Conservation (phyloP, 2,113 vertebrate species). For the Leptodactylus fuscus region DNA sequence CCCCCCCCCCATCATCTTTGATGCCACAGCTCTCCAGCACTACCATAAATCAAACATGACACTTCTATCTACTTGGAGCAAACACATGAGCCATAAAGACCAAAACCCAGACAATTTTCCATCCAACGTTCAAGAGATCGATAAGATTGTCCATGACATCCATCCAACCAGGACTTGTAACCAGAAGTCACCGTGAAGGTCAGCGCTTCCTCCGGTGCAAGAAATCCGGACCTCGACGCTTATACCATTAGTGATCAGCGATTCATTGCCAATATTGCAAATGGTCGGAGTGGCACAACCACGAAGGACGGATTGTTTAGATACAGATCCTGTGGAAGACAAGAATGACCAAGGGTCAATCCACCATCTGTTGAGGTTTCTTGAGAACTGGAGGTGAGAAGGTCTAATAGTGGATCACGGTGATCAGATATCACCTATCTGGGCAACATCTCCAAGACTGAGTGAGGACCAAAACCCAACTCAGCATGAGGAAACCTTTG, state of each 20-base stretch:
- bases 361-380: too few relatives aligned
- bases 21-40: too few relatives aligned
- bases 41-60: too few relatives aligned
- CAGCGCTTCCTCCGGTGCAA: conserved; percentile 6
- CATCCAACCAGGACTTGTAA: too few relatives aligned
- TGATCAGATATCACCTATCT: too few relatives aligned
- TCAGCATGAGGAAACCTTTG: too few relatives aligned
- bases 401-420: too few relatives aligned
- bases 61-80: too few relatives aligned
- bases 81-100: not conserved
- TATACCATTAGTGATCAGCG: not conserved
- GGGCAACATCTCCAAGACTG: too few relatives aligned
- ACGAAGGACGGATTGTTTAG: not conserved
- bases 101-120: not conserved
- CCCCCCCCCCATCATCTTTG: too few relatives aligned
- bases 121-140: not conserved
- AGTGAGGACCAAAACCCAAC: too few relatives aligned
- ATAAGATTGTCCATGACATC: not conserved
- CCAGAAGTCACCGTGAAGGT: not conserved
- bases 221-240: conserved; percentile 25
- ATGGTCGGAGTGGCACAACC: conserved; percentile 29
- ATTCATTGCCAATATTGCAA: conserved; percentile 13
- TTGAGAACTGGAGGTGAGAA: too few relatives aligned
- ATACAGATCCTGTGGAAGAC: not conserved
- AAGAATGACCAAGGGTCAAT: not conserved